A percentile compares a stretch with the other conserved stretches of the same genome.
Evolutionary conservation across 2,888 invertebrate genomes (phyloP).

Genomic region (Cordylochernes scorpioides): DNA sequence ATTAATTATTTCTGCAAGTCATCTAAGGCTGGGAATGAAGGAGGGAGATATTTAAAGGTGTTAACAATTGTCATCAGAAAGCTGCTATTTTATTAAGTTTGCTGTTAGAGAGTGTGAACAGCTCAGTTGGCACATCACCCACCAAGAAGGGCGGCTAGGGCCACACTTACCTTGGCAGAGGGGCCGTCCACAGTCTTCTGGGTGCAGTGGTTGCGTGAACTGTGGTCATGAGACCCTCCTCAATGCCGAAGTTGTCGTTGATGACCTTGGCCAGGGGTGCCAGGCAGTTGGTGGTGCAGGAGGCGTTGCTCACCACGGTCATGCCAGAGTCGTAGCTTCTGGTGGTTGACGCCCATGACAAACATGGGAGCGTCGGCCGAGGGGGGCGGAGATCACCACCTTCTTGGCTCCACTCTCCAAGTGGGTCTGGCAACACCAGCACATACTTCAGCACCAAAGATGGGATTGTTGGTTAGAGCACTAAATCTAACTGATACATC

Average conservation of each 20-base stretch:
- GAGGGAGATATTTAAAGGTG: too few species aligned
- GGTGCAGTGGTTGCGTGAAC: slow-evolving; percentile 91
- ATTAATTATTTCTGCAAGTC: too few species aligned
- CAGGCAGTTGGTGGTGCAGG: slow-evolving; percentile 94
- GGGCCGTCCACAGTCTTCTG: slow-evolving; percentile 95
- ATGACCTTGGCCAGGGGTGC: slow-evolving; percentile 92
- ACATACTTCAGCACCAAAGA: too few species aligned
- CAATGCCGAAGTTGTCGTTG: slow-evolving; percentile 77
- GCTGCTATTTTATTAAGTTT: too few species aligned
- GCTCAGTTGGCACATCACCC: too few species aligned
- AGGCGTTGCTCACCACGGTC: slow-evolving; percentile 75
- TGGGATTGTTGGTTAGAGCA: too few species aligned
- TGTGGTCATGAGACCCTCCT: slow-evolving; percentile 87
- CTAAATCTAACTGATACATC: too few species aligned
- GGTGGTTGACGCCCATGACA: slow-evolving; percentile 83
- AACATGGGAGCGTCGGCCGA: slow-evolving; percentile 99
- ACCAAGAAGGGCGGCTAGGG: too few species aligned
- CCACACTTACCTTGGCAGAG: slow-evolving; percentile 35
- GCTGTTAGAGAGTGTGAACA: too few species aligned
- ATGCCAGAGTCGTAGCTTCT: slow-evolving; percentile 48
- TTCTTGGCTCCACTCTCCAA: slow-evolving; percentile 75
- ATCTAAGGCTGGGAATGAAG: too few species aligned
- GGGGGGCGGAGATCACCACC: slow-evolving; percentile 91
- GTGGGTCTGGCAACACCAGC: slow-evolving; percentile 33
- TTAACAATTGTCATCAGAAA: too few species aligned